Evolutionary conservation across 2,797 vertebrate species (phyloP).

Genomic region (Coccyzus lansbergi): DNA sequence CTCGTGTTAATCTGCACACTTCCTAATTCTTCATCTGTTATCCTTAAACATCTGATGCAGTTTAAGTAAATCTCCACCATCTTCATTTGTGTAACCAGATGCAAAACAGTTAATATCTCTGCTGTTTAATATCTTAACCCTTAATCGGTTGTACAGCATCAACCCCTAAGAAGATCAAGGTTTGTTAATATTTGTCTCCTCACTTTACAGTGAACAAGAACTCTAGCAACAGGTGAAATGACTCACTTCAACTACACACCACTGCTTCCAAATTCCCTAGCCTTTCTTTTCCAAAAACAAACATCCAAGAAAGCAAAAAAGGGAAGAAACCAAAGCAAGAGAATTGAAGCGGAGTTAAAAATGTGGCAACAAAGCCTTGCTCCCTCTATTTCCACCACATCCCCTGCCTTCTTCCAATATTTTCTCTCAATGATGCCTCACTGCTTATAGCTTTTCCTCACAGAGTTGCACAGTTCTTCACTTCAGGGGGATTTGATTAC

Average conservation of each 20-base stretch:
- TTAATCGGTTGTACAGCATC: conserved; percentile 45
- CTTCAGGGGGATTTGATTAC: neutral
- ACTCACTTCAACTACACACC: neutral
- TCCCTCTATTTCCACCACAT: neutral
- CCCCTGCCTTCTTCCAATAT: neutral
- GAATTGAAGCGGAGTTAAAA: neutral
- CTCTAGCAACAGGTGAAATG: conserved; percentile 41
- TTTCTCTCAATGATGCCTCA: neutral
- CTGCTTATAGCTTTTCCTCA: neutral
- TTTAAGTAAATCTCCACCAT: conserved; percentile 56
- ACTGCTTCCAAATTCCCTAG: neutral
- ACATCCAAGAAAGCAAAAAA: neutral
- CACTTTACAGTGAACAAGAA: neutral
- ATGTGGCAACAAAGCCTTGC: neutral
- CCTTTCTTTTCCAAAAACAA: neutral
- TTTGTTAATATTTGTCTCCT: neutral
- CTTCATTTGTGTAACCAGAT: conserved; percentile 69
- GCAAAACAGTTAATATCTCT: conserved; percentile 61
- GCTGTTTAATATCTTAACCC: conserved; percentile 47
- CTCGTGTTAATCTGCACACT: conserved; percentile 63
- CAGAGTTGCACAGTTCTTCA: neutral
- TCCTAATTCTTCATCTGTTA: conserved; percentile 67
- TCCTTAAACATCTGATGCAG: conserved; percentile 39
- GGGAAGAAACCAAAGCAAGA: neutral
- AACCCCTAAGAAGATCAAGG: conserved; percentile 33